phyloP scores from a whole-genome alignment of 2,113 vertebrate genomes.

The Cygnus atratus region DNA sequence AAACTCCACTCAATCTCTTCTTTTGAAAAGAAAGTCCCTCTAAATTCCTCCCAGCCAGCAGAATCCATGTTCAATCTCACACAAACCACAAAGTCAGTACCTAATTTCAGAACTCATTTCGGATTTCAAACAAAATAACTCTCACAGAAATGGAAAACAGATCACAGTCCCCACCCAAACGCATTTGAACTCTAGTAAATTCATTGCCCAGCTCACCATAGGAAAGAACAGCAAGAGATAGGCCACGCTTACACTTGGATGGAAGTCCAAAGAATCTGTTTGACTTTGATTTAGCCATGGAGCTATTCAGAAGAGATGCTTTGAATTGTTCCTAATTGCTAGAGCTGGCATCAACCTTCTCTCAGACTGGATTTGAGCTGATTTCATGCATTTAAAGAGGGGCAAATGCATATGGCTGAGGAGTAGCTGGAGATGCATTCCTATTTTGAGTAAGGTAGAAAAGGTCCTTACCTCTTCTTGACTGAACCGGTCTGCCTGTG shows the following conservation, averaged over 20 bases:
- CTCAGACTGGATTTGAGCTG: constrained; percentile 7
- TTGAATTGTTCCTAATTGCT: constrained; percentile 44
- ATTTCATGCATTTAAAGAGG: constrained; percentile 21
- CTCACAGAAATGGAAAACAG: constrained; percentile 24
- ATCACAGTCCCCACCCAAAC: constrained; percentile 9
- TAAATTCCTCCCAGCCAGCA: not conserved
- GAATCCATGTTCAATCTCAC: not conserved
- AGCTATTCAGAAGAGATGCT: constrained; percentile 17
- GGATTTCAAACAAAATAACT: constrained; percentile 20
- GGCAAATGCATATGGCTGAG: not conserved
- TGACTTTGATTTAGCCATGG: constrained; percentile 38
- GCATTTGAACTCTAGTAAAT: not conserved
- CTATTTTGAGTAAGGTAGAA: not conserved
- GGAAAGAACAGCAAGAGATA: constrained; percentile 4
- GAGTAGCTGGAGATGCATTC: not conserved
- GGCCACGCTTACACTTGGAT: not conserved
- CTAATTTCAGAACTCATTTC: constrained; percentile 10
- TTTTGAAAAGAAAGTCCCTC: not conserved
- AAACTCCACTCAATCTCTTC: not conserved
- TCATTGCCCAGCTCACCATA: not conserved
- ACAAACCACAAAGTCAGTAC: not conserved
- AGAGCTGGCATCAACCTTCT: not conserved
- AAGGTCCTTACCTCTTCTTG: constrained; percentile 84
- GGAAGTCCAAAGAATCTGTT: not conserved
- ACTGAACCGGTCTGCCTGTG: constrained; percentile 90